A percentile compares a stretch with the other conserved stretches of the same genome.
Conservation (phyloP, 1,140 invertebrate species). For the Stegodyphus mimosarum region DNA sequence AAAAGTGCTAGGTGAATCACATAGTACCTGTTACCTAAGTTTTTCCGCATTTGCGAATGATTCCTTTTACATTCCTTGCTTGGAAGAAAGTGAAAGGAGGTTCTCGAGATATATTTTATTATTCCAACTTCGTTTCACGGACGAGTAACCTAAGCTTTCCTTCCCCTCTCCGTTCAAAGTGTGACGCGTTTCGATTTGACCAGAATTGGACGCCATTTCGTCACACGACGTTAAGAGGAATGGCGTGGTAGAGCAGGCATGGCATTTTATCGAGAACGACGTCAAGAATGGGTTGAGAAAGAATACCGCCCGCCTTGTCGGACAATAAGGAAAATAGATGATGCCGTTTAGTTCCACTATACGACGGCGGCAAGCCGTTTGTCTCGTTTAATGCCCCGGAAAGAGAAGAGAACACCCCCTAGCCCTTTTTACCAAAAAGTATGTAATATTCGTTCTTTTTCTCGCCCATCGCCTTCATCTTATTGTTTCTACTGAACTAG, state of each 20-base stretch:
- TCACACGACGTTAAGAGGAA: background rate
- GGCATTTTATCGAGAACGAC: background rate
- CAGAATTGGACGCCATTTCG: background rate
- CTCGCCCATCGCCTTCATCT: background rate
- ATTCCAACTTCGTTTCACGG: background rate
- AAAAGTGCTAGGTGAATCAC: too few species aligned
- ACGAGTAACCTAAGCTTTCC: background rate
- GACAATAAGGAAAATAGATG: constrained; percentile 21
- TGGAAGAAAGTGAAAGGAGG: background rate
- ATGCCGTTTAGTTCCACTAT: background rate
- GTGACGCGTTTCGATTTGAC: background rate
- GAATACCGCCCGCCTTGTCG: background rate
- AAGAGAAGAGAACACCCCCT: background rate
- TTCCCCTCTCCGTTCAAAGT: background rate
- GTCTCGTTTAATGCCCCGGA: constrained; percentile 13
- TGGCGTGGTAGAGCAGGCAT: background rate
- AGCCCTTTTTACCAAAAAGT: background rate
- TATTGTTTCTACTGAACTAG: background rate
- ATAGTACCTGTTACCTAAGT: too few species aligned
- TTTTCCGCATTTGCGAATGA: too few species aligned
- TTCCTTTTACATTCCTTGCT: background rate
- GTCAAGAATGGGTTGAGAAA: background rate
- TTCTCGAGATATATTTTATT: background rate
- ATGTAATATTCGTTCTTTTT: constrained; percentile 5
- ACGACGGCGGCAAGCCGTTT: constrained; percentile 8